Conservation (phyloP, 2,888 invertebrate genomes). For the Volucella zonaria region DNA sequence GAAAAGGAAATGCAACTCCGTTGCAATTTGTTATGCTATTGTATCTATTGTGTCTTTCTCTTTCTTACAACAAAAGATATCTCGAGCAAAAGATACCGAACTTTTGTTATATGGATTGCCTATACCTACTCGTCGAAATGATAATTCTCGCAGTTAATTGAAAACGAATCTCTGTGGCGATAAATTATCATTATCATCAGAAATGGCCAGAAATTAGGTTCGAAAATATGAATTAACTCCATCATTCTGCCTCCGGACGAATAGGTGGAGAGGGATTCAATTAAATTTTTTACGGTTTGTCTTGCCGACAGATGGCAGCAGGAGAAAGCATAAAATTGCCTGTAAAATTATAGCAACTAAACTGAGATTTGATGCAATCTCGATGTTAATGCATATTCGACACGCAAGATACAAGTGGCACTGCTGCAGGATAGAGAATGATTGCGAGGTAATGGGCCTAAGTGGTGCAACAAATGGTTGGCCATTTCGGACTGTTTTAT, state of each 20-base stretch:
- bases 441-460: slow-evolving; percentile 51
- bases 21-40: slow-evolving; percentile 65
- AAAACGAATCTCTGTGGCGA: slow-evolving; percentile 49
- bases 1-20: slow-evolving; percentile 60
- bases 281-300: slow-evolving; percentile 26
- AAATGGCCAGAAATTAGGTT: slow-evolving; percentile 16
- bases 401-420: slow-evolving; percentile 52
- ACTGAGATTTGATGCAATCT: slow-evolving; percentile 49
- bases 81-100: too few relatives aligned
- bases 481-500: slow-evolving; percentile 10
- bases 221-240: slow-evolving; percentile 47
- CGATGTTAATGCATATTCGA: slow-evolving; percentile 55
- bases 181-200: slow-evolving; percentile 51
- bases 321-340: slow-evolving; percentile 68
- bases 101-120: slow-evolving; percentile 55
- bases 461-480: slow-evolving; percentile 41
- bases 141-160: slow-evolving; percentile 63
- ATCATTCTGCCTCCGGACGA: slow-evolving; percentile 39
- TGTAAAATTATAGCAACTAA: slow-evolving; percentile 62
- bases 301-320: slow-evolving; percentile 49
- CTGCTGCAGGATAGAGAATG: not conserved
- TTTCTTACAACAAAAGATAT: not conserved
- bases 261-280: slow-evolving; percentile 34
- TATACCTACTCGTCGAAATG: slow-evolving; percentile 12
- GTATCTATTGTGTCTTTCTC: slow-evolving; percentile 45